phyloP scores from a whole-genome alignment of 2,797 vertebrate genomes.

The Sciaenops ocellatus region DNA sequence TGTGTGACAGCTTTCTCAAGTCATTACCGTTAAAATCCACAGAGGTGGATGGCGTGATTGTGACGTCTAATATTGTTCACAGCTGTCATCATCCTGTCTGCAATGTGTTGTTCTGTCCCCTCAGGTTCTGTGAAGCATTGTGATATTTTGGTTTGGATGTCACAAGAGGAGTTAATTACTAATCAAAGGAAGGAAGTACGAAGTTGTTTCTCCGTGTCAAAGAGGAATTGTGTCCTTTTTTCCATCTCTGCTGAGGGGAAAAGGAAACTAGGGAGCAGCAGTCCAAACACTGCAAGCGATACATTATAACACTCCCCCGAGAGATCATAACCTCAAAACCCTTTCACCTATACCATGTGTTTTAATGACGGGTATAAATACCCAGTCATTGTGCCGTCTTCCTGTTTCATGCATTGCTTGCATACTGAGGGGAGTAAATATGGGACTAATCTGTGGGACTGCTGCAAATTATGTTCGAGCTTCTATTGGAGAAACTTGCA shows the following conservation, averaged over 20 bases:
- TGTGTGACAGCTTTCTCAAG: slow-evolving; percentile 31
- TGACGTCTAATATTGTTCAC: slow-evolving; percentile 33
- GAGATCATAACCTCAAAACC: slow-evolving; percentile 56
- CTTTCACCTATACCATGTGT: slow-evolving; percentile 34
- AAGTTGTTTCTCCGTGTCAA: slow-evolving; percentile 19
- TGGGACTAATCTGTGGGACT: slow-evolving; percentile 39
- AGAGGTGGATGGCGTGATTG: slow-evolving; percentile 14
- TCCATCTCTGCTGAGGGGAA: slow-evolving; percentile 23
- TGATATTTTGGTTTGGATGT: slow-evolving; percentile 33
- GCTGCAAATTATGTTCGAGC: slow-evolving; percentile 40
- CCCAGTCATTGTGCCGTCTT: slow-evolving; percentile 36
- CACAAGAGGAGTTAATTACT: slow-evolving; percentile 30
- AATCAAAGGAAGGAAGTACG: slow-evolving; percentile 34
- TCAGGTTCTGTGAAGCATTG: slow-evolving; percentile 33
- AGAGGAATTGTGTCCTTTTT: slow-evolving; percentile 29
- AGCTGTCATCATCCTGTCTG: slow-evolving; percentile 53
- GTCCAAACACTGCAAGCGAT: not conserved
- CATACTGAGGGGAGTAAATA: slow-evolving; percentile 37
- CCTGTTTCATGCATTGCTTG: slow-evolving; percentile 36
- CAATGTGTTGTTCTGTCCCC: slow-evolving; percentile 32
- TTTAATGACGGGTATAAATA: slow-evolving; percentile 58
- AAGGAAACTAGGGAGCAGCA: slow-evolving; percentile 49
- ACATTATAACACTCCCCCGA: slow-evolving; percentile 48
- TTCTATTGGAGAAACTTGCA: slow-evolving; percentile 31
- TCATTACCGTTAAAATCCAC: slow-evolving; percentile 21